Base-by-base conservation (phyloP, 1,140 invertebrate genomes). In the Pissodes strobi region DNA sequence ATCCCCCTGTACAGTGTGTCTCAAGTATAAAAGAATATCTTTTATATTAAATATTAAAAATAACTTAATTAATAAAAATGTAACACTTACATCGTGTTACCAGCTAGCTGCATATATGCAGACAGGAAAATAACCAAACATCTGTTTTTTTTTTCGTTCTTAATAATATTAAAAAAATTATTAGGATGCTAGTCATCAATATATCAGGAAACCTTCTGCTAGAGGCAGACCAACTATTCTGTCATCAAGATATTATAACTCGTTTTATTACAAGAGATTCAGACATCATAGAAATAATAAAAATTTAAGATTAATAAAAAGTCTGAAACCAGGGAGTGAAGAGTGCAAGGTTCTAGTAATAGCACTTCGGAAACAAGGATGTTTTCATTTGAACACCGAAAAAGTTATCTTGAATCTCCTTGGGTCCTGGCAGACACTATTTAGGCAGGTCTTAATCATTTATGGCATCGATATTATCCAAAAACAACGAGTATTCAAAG, bases 301-400 rank as follows among this genome's bases (percentile, higher is more conserved):
- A 55, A 12, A 17, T 10, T 38, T 55, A 4, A 6, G 43, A 38
- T 5, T 10, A 18, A 45, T 39, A 6, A 6, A 8, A 15, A 39
- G 17, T 19, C 9, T 55, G 30, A 30, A 30, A 30, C 13, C 17
- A 52, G 17, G 22, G 3, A 55, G 52, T 15, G 4, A 45, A 39
- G 52, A 55, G 12, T 4, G 52, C 3, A 6, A n/a, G 34, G 3
- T 10, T 9, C 3, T 25, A 9, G 17, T 55, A 46, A 10, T 5
- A 8, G 13, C 55, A 30, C 37, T 69, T 10, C 12, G 67, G 37
- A 69, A 69, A 51, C 49, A 57, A 41, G 64, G 64, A 1, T 56
- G 67, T 49, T 69, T 69, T 67, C 23, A 56, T 30, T 48, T 66
- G 25, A 63, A 66, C 21, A 21, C 27, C 17, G 52, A 69, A 59